A percentile compares a stretch with the other conserved stretches of the same genome.
These are phyloP conservation scores for Planiliza haematocheilus DNA, from an alignment of 2,113 vertebrate genomes.

Conservation along the genomic window DNA sequence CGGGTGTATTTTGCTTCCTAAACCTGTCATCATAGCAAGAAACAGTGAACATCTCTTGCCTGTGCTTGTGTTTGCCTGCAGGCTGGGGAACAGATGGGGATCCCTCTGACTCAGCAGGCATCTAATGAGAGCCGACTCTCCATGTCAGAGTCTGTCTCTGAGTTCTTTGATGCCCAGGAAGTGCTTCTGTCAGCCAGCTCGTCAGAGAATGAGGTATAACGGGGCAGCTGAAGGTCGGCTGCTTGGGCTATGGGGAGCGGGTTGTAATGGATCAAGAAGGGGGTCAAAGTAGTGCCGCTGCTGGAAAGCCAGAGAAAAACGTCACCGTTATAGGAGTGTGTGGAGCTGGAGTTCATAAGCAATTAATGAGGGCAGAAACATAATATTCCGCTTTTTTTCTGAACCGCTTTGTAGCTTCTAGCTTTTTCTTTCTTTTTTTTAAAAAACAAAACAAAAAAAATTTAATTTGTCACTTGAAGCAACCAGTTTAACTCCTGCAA, in stretches of 20 bases:
- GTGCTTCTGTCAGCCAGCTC: slow-evolving; percentile 98
- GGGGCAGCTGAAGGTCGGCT: neutral
- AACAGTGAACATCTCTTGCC: slow-evolving; percentile 39
- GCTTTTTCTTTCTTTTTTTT: too few species aligned
- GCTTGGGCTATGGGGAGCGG: neutral
- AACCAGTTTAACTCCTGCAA: slow-evolving; percentile 23
- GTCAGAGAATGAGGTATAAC: slow-evolving; percentile 94
- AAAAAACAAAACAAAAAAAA: too few species aligned
- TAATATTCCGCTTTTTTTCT: too few species aligned
- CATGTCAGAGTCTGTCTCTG: slow-evolving; percentile 98
- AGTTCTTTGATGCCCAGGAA: slow-evolving; percentile 99
- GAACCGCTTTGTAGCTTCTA: too few species aligned
- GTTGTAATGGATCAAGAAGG: slow-evolving; percentile 17
- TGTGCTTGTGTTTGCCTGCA: slow-evolving; percentile 73
- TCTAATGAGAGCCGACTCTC: slow-evolving; percentile 97
- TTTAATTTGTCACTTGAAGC: slow-evolving; percentile 18
- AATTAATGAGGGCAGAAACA: slow-evolving; percentile 41
- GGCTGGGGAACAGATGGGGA: slow-evolving; percentile 90
- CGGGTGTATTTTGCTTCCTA: slow-evolving; percentile 29
- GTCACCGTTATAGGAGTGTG: slow-evolving; percentile 11
- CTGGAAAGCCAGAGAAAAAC: slow-evolving; percentile 52
- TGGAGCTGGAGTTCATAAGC: slow-evolving; percentile 50
- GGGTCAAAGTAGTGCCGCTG: slow-evolving; percentile 13
- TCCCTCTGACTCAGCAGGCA: slow-evolving; percentile 96
- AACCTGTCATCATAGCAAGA: slow-evolving; percentile 36